phyloP scores from a whole-genome alignment of 2,797 vertebrate species.

The Sebastes itinus region DNA sequence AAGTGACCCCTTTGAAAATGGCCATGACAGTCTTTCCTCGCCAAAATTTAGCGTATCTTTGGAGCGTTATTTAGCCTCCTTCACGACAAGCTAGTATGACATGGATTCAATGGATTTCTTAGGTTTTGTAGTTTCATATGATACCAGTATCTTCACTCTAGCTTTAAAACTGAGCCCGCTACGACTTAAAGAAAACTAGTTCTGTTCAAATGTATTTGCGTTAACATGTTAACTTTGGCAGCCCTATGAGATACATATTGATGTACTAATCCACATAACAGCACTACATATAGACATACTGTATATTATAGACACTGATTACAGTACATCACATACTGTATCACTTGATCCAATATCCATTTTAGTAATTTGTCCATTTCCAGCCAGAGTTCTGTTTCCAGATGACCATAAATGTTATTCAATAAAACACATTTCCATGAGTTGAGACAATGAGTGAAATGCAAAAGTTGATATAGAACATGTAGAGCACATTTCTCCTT shows the following conservation, averaged over 20 bases:
- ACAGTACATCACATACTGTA: neutral
- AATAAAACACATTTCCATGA: neutral
- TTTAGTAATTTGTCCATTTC: neutral
- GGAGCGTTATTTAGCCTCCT: too few relatives aligned
- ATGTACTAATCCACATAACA: neutral
- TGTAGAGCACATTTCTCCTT: neutral
- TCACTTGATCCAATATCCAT: neutral
- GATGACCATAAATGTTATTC: neutral
- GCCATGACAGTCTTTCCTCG: too few relatives aligned
- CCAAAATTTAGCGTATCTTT: too few relatives aligned
- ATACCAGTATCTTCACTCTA: too few relatives aligned
- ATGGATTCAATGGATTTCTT: too few relatives aligned
- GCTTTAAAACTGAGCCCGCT: too few relatives aligned
- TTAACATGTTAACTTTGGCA: too few relatives aligned
- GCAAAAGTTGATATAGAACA: neutral
- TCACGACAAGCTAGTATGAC: too few relatives aligned
- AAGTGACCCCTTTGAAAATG: too few relatives aligned
- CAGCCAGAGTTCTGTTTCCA: neutral
- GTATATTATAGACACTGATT: neutral
- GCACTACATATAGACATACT: neutral
- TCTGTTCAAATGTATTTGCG: too few relatives aligned
- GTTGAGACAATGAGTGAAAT: neutral
- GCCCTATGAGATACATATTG: neutral
- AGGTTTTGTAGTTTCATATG: too few relatives aligned
- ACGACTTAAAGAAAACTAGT: too few relatives aligned